Evolutionary conservation across 2,113 vertebrate genomes (phyloP), one percentile per base, ranked within the genome.

Genomic region (Oncorhynchus keta): DNA sequence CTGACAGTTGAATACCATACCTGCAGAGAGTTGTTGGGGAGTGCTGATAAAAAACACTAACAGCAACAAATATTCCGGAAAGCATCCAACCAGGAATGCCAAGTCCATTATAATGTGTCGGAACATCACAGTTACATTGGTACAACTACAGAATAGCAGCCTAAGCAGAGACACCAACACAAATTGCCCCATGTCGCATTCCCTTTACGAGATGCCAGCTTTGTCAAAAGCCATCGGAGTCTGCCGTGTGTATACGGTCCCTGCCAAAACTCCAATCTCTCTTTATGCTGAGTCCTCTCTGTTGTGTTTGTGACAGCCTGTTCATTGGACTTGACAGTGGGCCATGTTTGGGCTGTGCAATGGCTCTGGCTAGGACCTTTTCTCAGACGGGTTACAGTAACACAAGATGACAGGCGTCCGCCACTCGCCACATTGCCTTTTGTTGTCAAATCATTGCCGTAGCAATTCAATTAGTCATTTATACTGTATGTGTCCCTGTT

Each of bases 261-360:
- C 65, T 67, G 65, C 26, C 65, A 67, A 67, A 67, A 30, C 65
- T 9, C 65, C 65, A 30, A 30, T 16, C 65, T 67, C 64, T 30
- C 28, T 67, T 67, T 30, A 13, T 64, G 39, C 39, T 45, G 51
- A 55, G 51, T 55, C 51, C 51, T 16, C 14, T 51, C 49, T 51
- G 9, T 30, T 13, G 65, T 67, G 26, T 2, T 13, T 32, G 28
- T 30, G 65, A 67, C 65, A 67, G 26, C 24, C 26, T 11, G 13
- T 5, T 67, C 28, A 13, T 30, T 5, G 26, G 26, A 32, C 65
- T 30, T 67, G 65, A 28, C 65, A 67, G 28, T 28, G 14, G 51
- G 3, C 51, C 16, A 14, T 55, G 51, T 55, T 18, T 55, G 51
- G 51, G 51, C 51, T 14, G 5, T 55, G 51, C 13, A 18, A 55